Percentiles rank a stretch among this genome's conserved stretches.
phyloP scores from a whole-genome alignment of 2,113 vertebrate species.

The Epinephelus moara region DNA sequence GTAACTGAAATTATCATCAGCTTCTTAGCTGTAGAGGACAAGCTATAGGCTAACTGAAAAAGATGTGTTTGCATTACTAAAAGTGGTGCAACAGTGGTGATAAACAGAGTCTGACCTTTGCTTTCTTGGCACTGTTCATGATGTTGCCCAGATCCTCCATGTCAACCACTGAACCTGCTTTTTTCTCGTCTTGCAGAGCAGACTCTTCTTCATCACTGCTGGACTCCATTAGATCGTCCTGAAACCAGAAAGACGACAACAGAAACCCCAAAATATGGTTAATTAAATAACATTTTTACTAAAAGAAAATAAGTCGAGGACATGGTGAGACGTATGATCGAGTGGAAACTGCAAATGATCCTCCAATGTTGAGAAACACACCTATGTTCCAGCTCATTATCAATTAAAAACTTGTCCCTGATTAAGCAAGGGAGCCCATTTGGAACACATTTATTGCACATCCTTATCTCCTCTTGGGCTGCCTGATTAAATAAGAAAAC shows the following conservation, averaged over 20 bases:
- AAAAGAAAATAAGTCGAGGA: background rate
- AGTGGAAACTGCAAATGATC: background rate
- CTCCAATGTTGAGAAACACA: background rate
- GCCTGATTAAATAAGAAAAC: constrained; percentile 24
- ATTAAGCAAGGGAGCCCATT: constrained; percentile 20
- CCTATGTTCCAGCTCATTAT: constrained; percentile 8
- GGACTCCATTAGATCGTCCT: constrained; percentile 88
- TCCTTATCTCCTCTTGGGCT: constrained; percentile 9
- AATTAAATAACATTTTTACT: background rate
- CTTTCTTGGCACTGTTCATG: constrained; percentile 87
- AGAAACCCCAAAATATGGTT: background rate
- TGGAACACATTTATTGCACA: constrained; percentile 18
- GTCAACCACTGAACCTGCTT: constrained; percentile 83
- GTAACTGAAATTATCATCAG: background rate
- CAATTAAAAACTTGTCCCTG: background rate
- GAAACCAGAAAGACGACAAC: background rate
- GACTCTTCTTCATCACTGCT: constrained; percentile 90
- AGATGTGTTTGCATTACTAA: no score
- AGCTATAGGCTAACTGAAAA: background rate
- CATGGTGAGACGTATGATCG: background rate
- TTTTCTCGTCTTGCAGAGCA: constrained; percentile 61
- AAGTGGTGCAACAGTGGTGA: background rate
- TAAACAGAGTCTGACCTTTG: constrained; percentile 83
- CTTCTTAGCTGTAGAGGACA: background rate
- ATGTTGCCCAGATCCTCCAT: constrained; percentile 93